Conservation (phyloP, 2,888 invertebrate genomes). For the Autographa gamma region DNA sequence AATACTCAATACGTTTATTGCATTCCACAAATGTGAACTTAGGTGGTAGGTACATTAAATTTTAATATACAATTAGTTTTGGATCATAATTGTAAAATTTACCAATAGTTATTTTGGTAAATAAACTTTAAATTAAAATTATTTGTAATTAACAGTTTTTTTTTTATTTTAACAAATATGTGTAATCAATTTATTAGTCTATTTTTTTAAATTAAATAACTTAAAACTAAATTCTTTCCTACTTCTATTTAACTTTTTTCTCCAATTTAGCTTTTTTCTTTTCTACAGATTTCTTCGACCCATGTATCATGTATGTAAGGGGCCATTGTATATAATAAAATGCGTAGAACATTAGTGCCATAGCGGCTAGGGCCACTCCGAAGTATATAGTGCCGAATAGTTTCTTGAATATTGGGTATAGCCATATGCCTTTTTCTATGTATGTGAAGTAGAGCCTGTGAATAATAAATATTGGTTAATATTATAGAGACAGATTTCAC, state of each 20-base stretch:
- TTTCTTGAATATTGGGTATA: constrained; percentile 74
- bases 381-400: constrained; percentile 72
- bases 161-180: too few species aligned
- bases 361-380: constrained; percentile 49
- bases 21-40: too few species aligned
- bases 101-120: too few species aligned
- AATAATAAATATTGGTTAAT: constrained; percentile 44
- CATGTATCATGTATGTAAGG: constrained; percentile 62
- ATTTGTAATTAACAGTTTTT: too few species aligned
- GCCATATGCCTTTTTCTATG: constrained; percentile 70
- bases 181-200: too few species aligned
- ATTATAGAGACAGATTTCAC: too few species aligned
- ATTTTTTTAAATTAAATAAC: constrained; percentile 17
- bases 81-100: too few species aligned
- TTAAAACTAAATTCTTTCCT: too few species aligned
- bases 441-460: constrained; percentile 80
- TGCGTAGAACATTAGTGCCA: constrained; percentile 45
- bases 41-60: too few species aligned
- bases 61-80: too few species aligned
- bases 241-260: constrained; percentile 32
- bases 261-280: constrained; percentile 36
- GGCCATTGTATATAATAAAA: constrained; percentile 76
- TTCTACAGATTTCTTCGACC: constrained; percentile 29
- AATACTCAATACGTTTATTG: too few species aligned
- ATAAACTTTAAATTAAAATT: too few species aligned